A percentile compares a stretch with the other conserved stretches of the same genome.
phyloP scores from a whole-genome alignment of 2,797 vertebrate species.

The Chrysocyon brachyurus region DNA sequence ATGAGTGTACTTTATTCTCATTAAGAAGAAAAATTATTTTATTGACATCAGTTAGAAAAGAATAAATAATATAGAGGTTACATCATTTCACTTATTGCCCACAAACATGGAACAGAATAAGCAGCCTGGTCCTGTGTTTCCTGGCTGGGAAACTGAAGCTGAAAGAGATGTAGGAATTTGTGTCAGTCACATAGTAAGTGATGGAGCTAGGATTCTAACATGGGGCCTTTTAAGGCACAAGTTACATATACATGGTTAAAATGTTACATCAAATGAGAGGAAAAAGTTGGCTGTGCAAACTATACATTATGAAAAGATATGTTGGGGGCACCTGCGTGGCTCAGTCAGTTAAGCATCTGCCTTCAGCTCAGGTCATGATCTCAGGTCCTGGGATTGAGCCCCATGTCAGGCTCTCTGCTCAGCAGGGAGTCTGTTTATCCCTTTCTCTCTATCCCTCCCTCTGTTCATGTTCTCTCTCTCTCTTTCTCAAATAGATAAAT shows the following conservation, averaged over 20 bases:
- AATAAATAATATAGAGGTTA: background rate
- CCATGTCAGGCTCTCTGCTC: background rate
- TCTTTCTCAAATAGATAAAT: background rate
- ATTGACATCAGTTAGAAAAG: background rate
- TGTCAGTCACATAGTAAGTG: background rate
- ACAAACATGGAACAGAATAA: background rate
- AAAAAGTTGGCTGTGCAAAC: background rate
- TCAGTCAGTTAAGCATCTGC: background rate
- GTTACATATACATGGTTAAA: background rate
- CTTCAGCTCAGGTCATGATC: background rate
- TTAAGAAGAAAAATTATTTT: constrained; percentile 1
- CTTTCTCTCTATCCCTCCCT: background rate
- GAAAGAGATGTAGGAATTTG: background rate
- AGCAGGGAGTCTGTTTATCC: background rate
- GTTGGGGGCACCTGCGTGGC: background rate
- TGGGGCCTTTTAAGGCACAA: background rate
- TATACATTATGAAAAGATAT: background rate
- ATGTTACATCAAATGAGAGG: background rate
- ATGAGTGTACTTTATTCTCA: background rate
- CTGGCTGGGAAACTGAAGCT: background rate
- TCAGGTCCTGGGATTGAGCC: background rate
- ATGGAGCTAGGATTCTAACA: background rate
- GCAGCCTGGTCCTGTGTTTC: background rate
- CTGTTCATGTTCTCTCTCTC: background rate
- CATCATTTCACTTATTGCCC: background rate